Percentiles rank a stretch among this genome's conserved stretches.
Evolutionary conservation across 1,140 invertebrate genomes (phyloP).

Genomic region (Sminthurides bifidus): DNA sequence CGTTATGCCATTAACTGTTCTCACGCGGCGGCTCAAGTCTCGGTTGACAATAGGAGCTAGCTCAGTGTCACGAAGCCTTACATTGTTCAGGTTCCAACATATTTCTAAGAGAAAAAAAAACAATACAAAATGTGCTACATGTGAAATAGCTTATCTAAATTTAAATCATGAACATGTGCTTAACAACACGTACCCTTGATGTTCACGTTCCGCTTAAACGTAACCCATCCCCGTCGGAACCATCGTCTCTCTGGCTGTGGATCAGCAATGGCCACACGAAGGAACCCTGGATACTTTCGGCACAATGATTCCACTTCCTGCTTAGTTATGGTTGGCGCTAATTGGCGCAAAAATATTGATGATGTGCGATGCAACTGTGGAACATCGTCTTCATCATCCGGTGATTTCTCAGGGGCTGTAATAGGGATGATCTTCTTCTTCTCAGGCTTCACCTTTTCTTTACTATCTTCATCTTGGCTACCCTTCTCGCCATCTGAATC

Average conservation of each 20-base stretch:
- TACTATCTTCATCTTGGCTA: conserved; percentile 36
- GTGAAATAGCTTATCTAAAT: neutral
- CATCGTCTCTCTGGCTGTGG: conserved; percentile 89
- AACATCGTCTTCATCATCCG: conserved; percentile 32
- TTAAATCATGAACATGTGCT: neutral
- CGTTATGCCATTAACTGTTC: conserved; percentile 83
- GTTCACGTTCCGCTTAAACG: conserved; percentile 90
- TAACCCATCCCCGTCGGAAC: conserved; percentile 95
- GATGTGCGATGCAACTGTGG: conserved; percentile 73
- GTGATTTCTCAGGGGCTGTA: neutral
- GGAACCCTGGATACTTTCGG: conserved; percentile 84
- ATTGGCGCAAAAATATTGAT: conserved; percentile 90
- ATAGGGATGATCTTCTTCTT: conserved; percentile 34
- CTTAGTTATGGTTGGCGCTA: conserved; percentile 90
- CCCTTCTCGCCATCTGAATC: conserved; percentile 29
- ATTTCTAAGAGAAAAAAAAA: conserved; percentile 54
- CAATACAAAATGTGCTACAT: conserved; percentile 5
- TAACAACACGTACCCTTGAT: conserved; percentile 54
- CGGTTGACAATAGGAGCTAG: conserved; percentile 87
- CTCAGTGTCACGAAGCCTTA: conserved; percentile 81
- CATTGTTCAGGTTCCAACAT: conserved; percentile 97
- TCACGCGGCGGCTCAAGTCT: conserved; percentile 80
- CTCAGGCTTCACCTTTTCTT: conserved; percentile 12
- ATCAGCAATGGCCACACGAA: conserved; percentile 93
- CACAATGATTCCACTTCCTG: conserved; percentile 96